Evolutionary conservation across 1,140 invertebrate genomes (phyloP).

Genomic region (Linepithema humile): DNA sequence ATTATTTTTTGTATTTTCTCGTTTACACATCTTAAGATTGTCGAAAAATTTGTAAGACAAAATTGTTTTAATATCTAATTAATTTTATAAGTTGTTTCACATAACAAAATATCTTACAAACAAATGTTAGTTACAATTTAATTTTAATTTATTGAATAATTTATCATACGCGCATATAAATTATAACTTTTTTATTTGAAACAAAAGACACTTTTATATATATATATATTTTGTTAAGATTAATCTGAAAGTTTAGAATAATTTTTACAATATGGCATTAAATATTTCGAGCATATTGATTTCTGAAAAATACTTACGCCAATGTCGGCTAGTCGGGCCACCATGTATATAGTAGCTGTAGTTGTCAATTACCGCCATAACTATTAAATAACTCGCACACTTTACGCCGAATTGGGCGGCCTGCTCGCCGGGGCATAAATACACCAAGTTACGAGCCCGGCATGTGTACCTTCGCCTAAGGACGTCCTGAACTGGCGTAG

Average conservation of each 20-base stretch:
- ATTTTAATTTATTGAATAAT: too few species aligned
- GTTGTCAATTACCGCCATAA: slow-evolving; percentile 50
- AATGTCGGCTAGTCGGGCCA: slow-evolving; percentile 22
- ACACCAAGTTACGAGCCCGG: slow-evolving; percentile 62
- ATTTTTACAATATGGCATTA: not conserved
- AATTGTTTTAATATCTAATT: not conserved
- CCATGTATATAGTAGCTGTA: slow-evolving; percentile 51
- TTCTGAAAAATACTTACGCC: slow-evolving; percentile 34
- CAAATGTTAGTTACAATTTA: not conserved
- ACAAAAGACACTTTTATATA: too few species aligned
- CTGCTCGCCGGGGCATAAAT: slow-evolving; percentile 40
- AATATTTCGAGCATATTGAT: not conserved
- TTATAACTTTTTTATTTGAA: not conserved
- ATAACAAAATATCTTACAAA: not conserved
- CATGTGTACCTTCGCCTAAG: not conserved
- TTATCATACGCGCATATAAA: too few species aligned
- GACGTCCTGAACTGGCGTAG: not conserved
- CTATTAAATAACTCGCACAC: slow-evolving; percentile 54
- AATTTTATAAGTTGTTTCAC: not conserved
- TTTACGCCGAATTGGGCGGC: slow-evolving; percentile 29
- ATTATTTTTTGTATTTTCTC: not conserved
- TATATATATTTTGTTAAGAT: not conserved
- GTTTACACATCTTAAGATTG: not conserved
- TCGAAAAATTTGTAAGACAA: not conserved
- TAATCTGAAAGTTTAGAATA: not conserved